phyloP scores from a whole-genome alignment of 64 coral and sea anemone genomes.

The Cladopsammia gracilis region DNA sequence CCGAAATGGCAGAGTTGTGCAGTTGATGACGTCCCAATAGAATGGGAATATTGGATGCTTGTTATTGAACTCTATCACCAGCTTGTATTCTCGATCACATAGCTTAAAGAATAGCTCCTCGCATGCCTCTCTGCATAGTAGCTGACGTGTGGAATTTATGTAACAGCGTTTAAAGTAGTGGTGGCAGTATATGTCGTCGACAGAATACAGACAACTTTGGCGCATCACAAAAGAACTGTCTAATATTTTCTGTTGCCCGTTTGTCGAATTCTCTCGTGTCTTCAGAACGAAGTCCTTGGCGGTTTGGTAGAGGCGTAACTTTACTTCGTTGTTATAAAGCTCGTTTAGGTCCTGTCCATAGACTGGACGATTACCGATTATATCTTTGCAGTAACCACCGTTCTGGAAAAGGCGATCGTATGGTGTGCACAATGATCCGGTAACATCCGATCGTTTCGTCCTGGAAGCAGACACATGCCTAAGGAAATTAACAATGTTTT shows the following conservation, averaged over 20 bases:
- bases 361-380: background rate
- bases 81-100: background rate
- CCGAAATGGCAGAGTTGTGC: background rate
- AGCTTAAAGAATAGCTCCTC: background rate
- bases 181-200: conserved; percentile 5
- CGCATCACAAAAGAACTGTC: background rate
- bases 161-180: conserved; percentile 22
- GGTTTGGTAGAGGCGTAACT: background rate
- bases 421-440: background rate
- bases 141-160: background rate
- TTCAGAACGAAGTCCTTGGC: background rate
- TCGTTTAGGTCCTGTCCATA: background rate
- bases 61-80: background rate
- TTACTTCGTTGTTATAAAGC: background rate
- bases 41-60: background rate
- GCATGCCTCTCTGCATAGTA: conserved; percentile 13
- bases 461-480: too few relatives aligned
- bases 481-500: background rate
- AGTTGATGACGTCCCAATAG: background rate
- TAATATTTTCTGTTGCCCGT: background rate
- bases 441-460: too few relatives aligned
- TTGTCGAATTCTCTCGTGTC: background rate
- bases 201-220: background rate
- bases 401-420: background rate
- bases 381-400: background rate